Conservation (phyloP, 2,888 invertebrate genomes). For the Melanophora roralis region DNA sequence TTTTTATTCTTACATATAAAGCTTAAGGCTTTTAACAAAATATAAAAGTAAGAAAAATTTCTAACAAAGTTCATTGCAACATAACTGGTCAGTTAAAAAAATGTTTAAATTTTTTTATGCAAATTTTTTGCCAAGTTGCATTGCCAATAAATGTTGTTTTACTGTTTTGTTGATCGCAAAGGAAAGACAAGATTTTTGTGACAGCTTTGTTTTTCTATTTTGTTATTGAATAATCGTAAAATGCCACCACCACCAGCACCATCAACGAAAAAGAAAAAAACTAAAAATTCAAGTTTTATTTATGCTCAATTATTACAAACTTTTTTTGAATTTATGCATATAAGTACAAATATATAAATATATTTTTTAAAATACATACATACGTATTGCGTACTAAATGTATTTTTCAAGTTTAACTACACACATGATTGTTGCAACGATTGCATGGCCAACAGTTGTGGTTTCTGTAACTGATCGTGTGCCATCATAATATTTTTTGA, state of each 20-base stretch:
- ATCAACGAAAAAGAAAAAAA: neutral
- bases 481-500: conserved; percentile 18
- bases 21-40: conserved; percentile 17
- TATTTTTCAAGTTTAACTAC: neutral
- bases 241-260: neutral
- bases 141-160: conserved; percentile 34
- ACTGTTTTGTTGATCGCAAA: neutral
- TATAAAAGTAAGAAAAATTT: neutral
- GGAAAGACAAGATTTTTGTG: conserved; percentile 47
- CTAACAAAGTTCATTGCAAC: neutral
- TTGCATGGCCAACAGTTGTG: neutral
- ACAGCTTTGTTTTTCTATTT: conserved; percentile 35
- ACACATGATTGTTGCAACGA: no score
- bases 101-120: conserved; percentile 23
- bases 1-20: neutral
- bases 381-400: neutral
- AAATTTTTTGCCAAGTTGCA: conserved; percentile 30
- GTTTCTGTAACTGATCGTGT: neutral
- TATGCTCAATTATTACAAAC: conserved; percentile 15
- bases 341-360: neutral
- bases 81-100: no score
- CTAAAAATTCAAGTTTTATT: conserved; percentile 31
- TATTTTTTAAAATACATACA: neutral
- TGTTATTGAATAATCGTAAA: neutral
- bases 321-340: conserved; percentile 15